A percentile compares a stretch with the other conserved stretches of the same genome.
These are phyloP conservation scores for Acleris laterana DNA, from an alignment of 2,888 invertebrate species.

Conservation along the genomic window DNA sequence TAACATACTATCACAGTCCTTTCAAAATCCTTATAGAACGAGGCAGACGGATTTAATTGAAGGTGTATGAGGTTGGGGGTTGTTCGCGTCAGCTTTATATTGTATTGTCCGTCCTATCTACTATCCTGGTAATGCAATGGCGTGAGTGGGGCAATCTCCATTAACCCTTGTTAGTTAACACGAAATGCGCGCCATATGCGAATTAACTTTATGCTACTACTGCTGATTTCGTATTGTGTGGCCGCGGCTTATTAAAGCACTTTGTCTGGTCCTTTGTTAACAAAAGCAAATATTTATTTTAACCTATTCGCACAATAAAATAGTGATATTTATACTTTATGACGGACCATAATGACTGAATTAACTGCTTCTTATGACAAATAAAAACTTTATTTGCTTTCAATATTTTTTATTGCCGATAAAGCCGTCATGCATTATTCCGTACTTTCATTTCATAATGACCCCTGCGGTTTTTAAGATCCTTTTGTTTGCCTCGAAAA, in stretches of 20 bases:
- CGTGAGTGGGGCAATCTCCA: constrained; percentile 30
- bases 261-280: background rate
- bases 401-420: too few species aligned
- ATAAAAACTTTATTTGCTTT: too few species aligned
- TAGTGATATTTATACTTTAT: too few species aligned
- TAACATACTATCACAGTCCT: too few species aligned
- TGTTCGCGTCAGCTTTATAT: constrained; percentile 14
- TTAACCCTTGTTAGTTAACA: constrained; percentile 30
- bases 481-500: too few species aligned
- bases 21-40: background rate
- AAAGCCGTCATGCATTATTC: too few species aligned
- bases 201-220: constrained; percentile 15
- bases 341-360: too few species aligned
- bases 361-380: too few species aligned
- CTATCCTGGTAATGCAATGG: constrained; percentile 22
- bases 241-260: background rate
- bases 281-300: too few species aligned
- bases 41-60: background rate
- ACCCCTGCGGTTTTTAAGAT: too few species aligned
- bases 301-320: too few species aligned
- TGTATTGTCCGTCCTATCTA: constrained; percentile 14
- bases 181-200: constrained; percentile 20
- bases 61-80: background rate
- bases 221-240: background rate
- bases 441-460: too few species aligned